Percentiles rank a stretch among this genome's conserved stretches.
phyloP scores from a whole-genome alignment of 2,888 invertebrate species.

The Platycnemis pennipes region DNA sequence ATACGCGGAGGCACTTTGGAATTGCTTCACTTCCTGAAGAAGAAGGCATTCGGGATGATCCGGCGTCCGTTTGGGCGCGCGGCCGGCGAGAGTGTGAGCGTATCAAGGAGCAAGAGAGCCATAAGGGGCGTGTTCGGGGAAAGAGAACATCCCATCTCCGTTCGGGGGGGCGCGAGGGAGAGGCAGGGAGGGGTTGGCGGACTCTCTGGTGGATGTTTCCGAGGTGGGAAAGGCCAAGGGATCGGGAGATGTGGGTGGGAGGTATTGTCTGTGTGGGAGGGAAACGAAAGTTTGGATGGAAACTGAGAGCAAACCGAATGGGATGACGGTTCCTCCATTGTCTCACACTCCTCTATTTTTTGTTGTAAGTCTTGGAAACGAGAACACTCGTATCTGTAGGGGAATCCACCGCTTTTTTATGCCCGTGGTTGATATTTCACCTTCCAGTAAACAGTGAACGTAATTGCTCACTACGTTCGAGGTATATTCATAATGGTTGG shows the following conservation, averaged over 20 bases:
- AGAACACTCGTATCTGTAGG: neutral
- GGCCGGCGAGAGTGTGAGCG: neutral
- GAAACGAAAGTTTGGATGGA: constrained; percentile 10
- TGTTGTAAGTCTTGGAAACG: neutral
- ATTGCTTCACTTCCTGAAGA: constrained; percentile 56
- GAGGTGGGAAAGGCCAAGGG: neutral
- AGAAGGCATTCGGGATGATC: constrained; percentile 41
- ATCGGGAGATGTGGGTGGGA: neutral
- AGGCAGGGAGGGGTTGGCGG: neutral
- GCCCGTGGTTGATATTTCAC: neutral
- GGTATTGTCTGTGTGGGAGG: constrained; percentile 18
- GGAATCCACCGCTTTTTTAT: neutral
- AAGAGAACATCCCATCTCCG: neutral
- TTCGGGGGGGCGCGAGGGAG: neutral
- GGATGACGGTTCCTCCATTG: constrained; percentile 11
- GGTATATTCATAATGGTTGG: no score
- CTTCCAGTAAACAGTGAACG: neutral
- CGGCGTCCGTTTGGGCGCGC: neutral
- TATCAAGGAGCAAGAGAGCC: neutral
- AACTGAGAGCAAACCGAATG: neutral
- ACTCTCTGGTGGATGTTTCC: neutral
- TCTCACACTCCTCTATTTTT: neutral
- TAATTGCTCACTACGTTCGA: neutral
- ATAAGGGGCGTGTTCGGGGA: neutral
- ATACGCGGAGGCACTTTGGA: constrained; percentile 19